phyloP scores from a whole-genome alignment of 92 coral and sea anemone genomes.

The Siderastrea radians region DNA sequence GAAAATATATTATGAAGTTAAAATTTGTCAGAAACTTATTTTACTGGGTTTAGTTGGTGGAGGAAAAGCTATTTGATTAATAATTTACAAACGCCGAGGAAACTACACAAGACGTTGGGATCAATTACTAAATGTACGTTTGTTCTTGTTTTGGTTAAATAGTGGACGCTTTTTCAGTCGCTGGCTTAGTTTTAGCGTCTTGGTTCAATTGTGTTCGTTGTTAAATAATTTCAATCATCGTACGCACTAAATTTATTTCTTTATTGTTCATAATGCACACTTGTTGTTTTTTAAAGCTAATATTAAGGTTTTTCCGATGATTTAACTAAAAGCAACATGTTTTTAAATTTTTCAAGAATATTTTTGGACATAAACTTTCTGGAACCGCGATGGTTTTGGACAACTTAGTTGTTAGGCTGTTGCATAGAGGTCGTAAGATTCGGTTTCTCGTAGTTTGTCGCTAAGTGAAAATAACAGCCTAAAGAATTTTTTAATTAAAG shows the following conservation, averaged over 20 bases:
- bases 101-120: slow-evolving; percentile 8
- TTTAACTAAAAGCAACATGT: not conserved
- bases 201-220: slow-evolving; percentile 17
- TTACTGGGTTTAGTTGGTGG: slow-evolving; percentile 34
- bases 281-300: slow-evolving; percentile 13
- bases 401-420: not conserved
- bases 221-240: not conserved
- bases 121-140: slow-evolving; percentile 9
- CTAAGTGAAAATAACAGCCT: not conserved
- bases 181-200: not conserved
- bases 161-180: not conserved
- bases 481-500: slow-evolving; percentile 3
- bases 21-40: slow-evolving; percentile 46
- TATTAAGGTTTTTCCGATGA: not conserved
- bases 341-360: slow-evolving; percentile 18
- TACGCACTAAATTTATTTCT: slow-evolving; percentile 23
- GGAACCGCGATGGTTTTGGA: not conserved
- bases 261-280: slow-evolving; percentile 21
- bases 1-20: slow-evolving; percentile 18
- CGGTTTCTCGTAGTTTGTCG: not conserved
- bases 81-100: slow-evolving; percentile 1
- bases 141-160: slow-evolving; percentile 5
- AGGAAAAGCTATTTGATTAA: slow-evolving; percentile 28
- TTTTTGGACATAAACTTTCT: slow-evolving; percentile 4
- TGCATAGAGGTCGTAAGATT: not conserved